A percentile compares a stretch with the other conserved stretches of the same genome.
Evolutionary conservation across 2,113 vertebrate genomes (phyloP).

Genomic region (Theristicus caerulescens): DNA sequence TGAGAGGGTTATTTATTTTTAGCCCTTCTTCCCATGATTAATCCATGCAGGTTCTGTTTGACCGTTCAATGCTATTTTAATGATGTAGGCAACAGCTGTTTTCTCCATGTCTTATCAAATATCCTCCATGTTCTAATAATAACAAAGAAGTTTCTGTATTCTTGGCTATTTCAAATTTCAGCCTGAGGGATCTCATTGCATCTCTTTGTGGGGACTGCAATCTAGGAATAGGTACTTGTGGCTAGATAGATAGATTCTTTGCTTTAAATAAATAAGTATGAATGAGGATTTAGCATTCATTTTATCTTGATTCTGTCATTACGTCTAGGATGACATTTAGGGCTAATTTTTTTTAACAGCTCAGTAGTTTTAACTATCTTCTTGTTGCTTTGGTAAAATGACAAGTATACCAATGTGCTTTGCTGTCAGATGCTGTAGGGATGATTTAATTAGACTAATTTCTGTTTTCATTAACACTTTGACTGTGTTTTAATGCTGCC

Average conservation of each 20-base stretch:
- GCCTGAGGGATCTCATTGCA: not conserved
- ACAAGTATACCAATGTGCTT: not conserved
- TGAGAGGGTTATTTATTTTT: constrained; percentile 28
- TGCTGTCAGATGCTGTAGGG: not conserved
- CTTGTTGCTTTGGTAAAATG: not conserved
- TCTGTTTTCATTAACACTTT: not conserved
- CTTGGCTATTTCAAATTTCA: not conserved
- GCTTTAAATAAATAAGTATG: not conserved
- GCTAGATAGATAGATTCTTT: not conserved
- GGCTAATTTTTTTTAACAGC: not conserved
- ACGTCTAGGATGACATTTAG: not conserved
- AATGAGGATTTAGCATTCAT: not conserved
- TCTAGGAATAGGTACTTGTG: constrained; percentile 33
- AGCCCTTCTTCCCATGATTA: constrained; percentile 12
- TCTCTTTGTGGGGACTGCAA: not conserved
- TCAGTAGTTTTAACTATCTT: not conserved
- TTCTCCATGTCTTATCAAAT: constrained; percentile 42
- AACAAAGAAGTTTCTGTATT: constrained; percentile 26
- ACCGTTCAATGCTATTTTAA: not conserved
- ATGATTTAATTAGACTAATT: not conserved
- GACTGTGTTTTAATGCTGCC: not conserved
- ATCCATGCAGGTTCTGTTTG: constrained; percentile 5
- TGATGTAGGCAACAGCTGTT: constrained; percentile 45
- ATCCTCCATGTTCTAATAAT: constrained; percentile 45
- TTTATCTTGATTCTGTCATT: not conserved